These are phyloP conservation scores for Erythrolamprus reginae DNA, from an alignment of 2,113 vertebrate genomes.

Conservation along the genomic window DNA sequence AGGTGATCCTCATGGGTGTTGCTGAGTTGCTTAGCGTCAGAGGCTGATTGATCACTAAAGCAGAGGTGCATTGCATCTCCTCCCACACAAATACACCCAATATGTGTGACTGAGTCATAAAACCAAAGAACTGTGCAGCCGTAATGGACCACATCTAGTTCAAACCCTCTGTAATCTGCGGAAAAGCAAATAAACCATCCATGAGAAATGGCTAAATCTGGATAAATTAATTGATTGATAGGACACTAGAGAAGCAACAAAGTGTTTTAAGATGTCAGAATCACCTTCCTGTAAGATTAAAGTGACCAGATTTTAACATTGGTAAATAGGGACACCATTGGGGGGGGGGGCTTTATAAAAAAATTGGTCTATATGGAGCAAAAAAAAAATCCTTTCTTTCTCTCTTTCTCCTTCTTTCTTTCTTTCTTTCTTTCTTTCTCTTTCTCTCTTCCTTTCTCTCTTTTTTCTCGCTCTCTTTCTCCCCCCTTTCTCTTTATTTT, in stretches of 20 bases:
- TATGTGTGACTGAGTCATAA: not conserved
- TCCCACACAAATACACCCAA: not conserved
- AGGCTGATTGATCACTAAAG: not conserved
- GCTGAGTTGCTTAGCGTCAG: too few species aligned
- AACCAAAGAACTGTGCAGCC: not conserved
- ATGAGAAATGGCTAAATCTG: not conserved
- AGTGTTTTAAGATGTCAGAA: not conserved
- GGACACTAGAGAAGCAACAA: not conserved
- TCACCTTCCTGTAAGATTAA: not conserved
- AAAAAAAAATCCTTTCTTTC: too few species aligned
- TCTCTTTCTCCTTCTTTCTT: too few species aligned
- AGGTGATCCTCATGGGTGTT: accelerated
- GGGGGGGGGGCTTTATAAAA: too few species aligned
- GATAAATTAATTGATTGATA: not conserved
- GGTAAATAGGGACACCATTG: too few species aligned
- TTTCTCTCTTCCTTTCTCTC: too few species aligned
- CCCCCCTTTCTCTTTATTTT: too few species aligned
- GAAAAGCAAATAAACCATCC: not conserved
- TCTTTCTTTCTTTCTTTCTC: too few species aligned
- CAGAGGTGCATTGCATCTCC: not conserved
- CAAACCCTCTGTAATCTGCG: not conserved
- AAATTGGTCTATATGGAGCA: too few species aligned
- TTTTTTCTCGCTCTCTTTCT: too few species aligned
- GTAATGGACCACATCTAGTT: not conserved
- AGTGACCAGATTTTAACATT: too few species aligned